Percentiles rank a stretch among this genome's conserved stretches.
Conservation (phyloP, 2,113 vertebrate genomes). For the Gavia stellata region DNA sequence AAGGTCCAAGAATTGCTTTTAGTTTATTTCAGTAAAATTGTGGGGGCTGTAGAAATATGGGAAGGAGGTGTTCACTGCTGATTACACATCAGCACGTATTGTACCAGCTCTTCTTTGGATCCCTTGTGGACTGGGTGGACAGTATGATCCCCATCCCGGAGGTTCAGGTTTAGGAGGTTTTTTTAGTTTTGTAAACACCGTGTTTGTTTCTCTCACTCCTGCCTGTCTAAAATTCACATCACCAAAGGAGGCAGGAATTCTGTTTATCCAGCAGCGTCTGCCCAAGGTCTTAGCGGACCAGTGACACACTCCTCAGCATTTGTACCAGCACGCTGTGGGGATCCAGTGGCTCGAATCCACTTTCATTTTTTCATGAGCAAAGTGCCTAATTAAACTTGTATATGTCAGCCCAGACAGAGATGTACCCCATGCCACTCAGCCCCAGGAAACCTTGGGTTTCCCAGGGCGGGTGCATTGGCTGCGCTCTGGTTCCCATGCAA, state of each 20-base stretch:
- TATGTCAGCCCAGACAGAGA: background rate
- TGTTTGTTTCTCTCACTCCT: background rate
- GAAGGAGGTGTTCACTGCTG: background rate
- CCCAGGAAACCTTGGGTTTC: background rate
- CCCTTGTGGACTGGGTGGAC: background rate
- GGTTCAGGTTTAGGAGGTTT: background rate
- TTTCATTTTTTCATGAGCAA: background rate
- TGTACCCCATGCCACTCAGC: background rate
- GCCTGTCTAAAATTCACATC: background rate
- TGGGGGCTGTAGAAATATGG: background rate
- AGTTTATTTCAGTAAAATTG: background rate
- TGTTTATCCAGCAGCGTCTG: background rate
- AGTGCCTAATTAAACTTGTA: background rate
- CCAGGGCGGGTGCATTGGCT: background rate
- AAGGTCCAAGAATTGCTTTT: background rate
- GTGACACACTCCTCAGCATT: background rate
- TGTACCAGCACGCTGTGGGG: background rate
- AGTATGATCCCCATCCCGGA: background rate
- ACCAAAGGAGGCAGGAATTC: background rate
- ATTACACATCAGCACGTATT: background rate
- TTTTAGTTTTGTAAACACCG: background rate
- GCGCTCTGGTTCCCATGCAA: background rate
- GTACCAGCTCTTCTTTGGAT: background rate
- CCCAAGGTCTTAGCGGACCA: background rate
- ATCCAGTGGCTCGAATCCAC: background rate